A percentile compares a stretch with the other conserved stretches of the same genome.
Conservation (phyloP, 2,113 vertebrate species). For the Lucifuga dentata region DNA sequence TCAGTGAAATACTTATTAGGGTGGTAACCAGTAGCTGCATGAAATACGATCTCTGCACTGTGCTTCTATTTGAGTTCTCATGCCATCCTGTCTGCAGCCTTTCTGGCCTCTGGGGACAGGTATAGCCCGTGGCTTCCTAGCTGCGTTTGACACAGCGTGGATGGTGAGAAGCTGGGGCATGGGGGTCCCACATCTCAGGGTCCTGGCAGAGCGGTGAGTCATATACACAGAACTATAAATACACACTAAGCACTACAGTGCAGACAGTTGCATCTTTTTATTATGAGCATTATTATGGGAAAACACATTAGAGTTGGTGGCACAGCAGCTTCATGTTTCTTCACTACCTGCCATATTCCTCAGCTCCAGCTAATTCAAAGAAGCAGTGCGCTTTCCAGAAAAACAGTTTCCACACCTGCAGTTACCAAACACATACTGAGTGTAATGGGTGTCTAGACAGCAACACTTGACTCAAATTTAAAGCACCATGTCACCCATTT, state of each 20-base stretch:
- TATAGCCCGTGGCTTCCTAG: constrained; percentile 92
- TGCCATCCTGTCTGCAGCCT: constrained; percentile 80
- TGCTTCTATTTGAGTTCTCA: background rate
- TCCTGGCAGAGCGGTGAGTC: constrained; percentile 91
- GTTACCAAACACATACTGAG: no score
- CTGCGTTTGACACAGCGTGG: constrained; percentile 91
- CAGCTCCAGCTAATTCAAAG: no score
- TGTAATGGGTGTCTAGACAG: no score
- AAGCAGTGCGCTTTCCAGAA: no score
- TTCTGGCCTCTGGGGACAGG: constrained; percentile 97
- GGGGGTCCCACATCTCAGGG: constrained; percentile 82
- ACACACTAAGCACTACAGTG: background rate
- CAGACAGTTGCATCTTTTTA: background rate
- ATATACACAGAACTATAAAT: background rate
- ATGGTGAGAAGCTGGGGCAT: constrained; percentile 93
- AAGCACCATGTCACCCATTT: no score
- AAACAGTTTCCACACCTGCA: no score
- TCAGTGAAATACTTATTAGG: no score
- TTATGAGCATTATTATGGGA: background rate
- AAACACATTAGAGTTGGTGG: background rate
- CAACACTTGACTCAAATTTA: no score
- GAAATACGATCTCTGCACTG: no score
- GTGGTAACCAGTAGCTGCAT: no score
- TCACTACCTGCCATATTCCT: background rate
- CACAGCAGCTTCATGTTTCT: background rate